phyloP scores from a whole-genome alignment of 2,888 invertebrate species.

The Thysanoteuthis rhombus region DNA sequence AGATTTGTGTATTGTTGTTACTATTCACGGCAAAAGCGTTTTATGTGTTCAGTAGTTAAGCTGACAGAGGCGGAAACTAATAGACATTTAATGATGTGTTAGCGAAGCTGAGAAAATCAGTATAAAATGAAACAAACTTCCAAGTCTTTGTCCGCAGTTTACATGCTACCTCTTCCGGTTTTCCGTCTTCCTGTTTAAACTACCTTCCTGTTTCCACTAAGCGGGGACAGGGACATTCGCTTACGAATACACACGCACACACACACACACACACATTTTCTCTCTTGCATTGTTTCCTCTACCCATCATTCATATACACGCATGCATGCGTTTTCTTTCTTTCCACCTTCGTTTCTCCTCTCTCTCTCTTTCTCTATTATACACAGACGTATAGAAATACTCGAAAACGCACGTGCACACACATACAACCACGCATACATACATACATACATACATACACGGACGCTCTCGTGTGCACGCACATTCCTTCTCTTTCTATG shows the following conservation, averaged over 20 bases:
- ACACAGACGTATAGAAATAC: too few species aligned
- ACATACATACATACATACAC: too few species aligned
- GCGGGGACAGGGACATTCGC: not conserved
- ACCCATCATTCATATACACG: not conserved
- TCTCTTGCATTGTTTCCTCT: fast-evolving
- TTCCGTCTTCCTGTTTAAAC: not conserved
- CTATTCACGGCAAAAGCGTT: not conserved
- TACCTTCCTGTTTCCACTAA: not conserved
- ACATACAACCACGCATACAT: too few species aligned
- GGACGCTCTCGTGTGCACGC: too few species aligned
- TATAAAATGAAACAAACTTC: not conserved
- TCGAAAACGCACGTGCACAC: too few species aligned
- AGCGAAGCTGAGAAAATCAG: not conserved
- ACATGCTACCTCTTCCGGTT: not conserved
- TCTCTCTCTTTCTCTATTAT: too few species aligned
- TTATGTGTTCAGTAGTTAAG: not conserved
- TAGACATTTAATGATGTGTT: not conserved
- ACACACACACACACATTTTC: too few species aligned
- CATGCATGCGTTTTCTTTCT: not conserved
- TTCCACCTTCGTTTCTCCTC: not conserved
- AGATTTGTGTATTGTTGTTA: not conserved
- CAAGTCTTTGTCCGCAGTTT: not conserved
- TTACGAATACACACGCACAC: too few species aligned
- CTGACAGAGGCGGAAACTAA: not conserved
- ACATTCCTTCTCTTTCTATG: too few species aligned